These are phyloP conservation scores for Thalpophila matura DNA, from an alignment of 2,888 invertebrate species.

Conservation along the genomic window DNA sequence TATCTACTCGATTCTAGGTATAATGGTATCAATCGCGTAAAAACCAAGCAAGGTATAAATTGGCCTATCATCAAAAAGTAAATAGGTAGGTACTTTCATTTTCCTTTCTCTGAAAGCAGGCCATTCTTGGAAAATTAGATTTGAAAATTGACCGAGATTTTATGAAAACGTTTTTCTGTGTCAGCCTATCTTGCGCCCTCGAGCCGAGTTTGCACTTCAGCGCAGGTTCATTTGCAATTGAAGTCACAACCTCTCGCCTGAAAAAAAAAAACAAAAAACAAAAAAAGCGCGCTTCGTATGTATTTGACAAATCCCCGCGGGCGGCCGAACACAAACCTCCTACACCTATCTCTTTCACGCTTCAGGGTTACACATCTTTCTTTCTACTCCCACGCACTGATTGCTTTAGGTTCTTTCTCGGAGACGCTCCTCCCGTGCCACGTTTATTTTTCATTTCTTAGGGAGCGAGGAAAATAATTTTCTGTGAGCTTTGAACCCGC, in stretches of 20 bases:
- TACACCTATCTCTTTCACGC: constrained; percentile 65
- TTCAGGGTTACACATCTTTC: constrained; percentile 43
- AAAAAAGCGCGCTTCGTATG: constrained; percentile 66
- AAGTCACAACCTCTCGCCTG: constrained; percentile 67
- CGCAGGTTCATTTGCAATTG: constrained; percentile 74
- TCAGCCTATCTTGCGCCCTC: constrained; percentile 64
- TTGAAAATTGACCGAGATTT: constrained; percentile 59
- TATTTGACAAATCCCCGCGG: constrained; percentile 80
- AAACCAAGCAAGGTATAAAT: too few relatives aligned
- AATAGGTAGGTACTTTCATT: constrained; percentile 26
- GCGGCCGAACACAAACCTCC: constrained; percentile 56
- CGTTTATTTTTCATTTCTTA: constrained; percentile 90
- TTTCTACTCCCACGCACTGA: constrained; percentile 69
- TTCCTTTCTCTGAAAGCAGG: constrained; percentile 24
- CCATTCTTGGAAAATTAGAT: constrained; percentile 47
- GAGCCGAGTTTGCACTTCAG: constrained; percentile 69
- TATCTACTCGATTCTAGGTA: too few relatives aligned
- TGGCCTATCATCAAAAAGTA: not conserved
- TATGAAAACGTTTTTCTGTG: constrained; percentile 60
- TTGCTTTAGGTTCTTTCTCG: constrained; percentile 67
- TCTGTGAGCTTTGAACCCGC: constrained; percentile 89
- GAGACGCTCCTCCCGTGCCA: constrained; percentile 72
- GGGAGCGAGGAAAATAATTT: constrained; percentile 89
- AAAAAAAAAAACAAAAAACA: constrained; percentile 68
- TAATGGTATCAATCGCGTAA: too few relatives aligned